Conservation (phyloP, 2,888 invertebrate species). For the Bombylius major region DNA sequence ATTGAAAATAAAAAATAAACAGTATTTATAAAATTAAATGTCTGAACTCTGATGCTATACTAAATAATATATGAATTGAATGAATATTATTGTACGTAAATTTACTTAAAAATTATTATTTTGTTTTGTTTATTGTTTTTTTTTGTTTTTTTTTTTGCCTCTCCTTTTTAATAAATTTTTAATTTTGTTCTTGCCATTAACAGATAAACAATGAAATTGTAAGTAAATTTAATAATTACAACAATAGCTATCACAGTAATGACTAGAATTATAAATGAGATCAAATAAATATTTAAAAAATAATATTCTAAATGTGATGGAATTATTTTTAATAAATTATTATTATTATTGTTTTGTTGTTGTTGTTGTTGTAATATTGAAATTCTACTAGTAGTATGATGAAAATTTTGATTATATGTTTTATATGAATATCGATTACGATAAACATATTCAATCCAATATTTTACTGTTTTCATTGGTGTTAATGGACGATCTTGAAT, state of each 20-base stretch:
- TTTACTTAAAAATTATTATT: too few species aligned
- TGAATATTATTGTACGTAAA: too few species aligned
- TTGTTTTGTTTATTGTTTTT: too few species aligned
- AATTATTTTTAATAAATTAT: not conserved
- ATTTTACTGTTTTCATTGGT: slow-evolving; percentile 6
- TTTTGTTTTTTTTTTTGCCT: too few species aligned
- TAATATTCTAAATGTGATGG: slow-evolving; percentile 3
- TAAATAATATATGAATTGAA: too few species aligned
- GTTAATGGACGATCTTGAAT: slow-evolving; percentile 1
- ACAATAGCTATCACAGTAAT: not conserved
- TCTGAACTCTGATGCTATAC: too few species aligned
- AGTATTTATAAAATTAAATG: too few species aligned
- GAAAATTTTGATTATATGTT: too few species aligned
- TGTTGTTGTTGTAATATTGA: too few species aligned
- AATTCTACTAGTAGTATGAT: too few species aligned
- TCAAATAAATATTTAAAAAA: slow-evolving; percentile 5
- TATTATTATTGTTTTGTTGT: not conserved
- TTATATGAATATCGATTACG: not conserved
- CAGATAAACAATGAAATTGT: not conserved
- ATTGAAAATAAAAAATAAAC: too few species aligned
- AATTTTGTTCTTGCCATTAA: not conserved
- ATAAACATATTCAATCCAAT: slow-evolving; percentile 5
- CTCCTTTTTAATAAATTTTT: slow-evolving; percentile 2
- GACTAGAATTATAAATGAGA: slow-evolving; percentile 2
- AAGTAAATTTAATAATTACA: not conserved